These are phyloP conservation scores for Vulpes vulpes DNA, from an alignment of 2,113 vertebrate species.

Conservation along the genomic window DNA sequence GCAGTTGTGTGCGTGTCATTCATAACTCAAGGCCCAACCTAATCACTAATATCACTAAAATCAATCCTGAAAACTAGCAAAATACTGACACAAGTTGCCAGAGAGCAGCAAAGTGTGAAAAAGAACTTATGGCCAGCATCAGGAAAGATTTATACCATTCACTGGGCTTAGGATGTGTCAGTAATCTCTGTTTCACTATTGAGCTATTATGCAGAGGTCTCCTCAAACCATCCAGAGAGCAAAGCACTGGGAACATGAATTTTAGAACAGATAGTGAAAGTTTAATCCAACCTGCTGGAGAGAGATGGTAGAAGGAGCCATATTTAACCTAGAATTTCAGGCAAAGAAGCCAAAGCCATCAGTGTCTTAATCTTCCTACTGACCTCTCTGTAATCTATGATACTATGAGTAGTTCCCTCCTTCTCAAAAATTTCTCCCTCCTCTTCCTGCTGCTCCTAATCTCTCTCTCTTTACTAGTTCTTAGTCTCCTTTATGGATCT, in stretches of 20 bases:
- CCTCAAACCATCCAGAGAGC: not conserved
- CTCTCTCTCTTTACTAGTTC: not conserved
- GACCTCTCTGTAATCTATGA: not conserved
- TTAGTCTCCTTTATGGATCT: not conserved
- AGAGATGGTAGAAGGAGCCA: not conserved
- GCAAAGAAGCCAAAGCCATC: not conserved
- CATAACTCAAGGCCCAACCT: not conserved
- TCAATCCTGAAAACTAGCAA: not conserved
- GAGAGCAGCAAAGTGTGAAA: not conserved
- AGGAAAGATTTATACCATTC: not conserved
- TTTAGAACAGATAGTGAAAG: not conserved
- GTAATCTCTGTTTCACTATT: not conserved
- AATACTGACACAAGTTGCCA: not conserved
- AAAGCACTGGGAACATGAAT: not conserved
- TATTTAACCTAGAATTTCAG: conserved; percentile 33
- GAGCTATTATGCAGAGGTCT: not conserved
- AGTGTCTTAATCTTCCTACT: not conserved
- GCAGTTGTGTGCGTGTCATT: not conserved
- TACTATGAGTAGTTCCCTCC: not conserved
- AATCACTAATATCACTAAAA: not conserved
- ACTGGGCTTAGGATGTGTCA: not conserved
- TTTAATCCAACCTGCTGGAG: not conserved
- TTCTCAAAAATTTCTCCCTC: not conserved
- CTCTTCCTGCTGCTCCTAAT: not conserved
- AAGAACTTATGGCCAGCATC: not conserved